A percentile compares a stretch with the other conserved stretches of the same genome.
Evolutionary conservation across 1,140 invertebrate species (phyloP).

Genomic region (Anastrepha ludens): DNA sequence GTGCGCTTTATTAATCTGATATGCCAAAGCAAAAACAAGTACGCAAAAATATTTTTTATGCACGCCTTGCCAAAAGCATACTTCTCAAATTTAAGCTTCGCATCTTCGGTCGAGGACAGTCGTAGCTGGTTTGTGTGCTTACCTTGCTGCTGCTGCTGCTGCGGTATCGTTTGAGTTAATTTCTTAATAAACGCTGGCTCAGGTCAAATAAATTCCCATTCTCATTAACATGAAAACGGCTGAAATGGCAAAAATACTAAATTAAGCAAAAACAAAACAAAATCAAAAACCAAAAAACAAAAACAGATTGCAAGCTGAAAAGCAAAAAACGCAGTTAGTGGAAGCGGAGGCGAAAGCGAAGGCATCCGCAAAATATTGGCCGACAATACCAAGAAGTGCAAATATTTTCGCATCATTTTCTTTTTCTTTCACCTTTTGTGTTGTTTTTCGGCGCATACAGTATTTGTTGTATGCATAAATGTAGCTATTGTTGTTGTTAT

Average conservation of each 20-base stretch:
- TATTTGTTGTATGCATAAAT: constrained; percentile 1
- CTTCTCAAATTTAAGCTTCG: background rate
- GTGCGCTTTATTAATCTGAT: constrained; percentile 30
- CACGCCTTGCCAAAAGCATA: background rate
- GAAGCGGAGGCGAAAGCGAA: background rate
- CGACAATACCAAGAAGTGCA: constrained; percentile 35
- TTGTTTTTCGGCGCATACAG: background rate
- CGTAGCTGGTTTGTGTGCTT: background rate
- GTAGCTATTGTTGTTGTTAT: background rate
- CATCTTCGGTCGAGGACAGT: background rate
- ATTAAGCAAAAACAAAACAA: background rate
- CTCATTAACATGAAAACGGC: constrained; percentile 33
- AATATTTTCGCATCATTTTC: constrained; percentile 15
- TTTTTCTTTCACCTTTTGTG: background rate
- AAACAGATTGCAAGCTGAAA: background rate
- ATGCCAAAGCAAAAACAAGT: background rate
- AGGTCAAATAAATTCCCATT: constrained; percentile 42
- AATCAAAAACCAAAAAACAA: background rate
- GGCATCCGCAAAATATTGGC: background rate
- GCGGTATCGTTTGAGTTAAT: constrained; percentile 24
- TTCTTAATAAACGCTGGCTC: constrained; percentile 44
- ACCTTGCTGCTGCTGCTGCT: background rate
- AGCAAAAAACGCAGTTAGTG: background rate
- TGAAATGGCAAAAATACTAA: constrained; percentile 15
- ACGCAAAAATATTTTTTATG: background rate